These are phyloP conservation scores for Leptobrachium ailaonicum DNA, from an alignment of 2,113 vertebrate genomes.

Conservation along the genomic window DNA sequence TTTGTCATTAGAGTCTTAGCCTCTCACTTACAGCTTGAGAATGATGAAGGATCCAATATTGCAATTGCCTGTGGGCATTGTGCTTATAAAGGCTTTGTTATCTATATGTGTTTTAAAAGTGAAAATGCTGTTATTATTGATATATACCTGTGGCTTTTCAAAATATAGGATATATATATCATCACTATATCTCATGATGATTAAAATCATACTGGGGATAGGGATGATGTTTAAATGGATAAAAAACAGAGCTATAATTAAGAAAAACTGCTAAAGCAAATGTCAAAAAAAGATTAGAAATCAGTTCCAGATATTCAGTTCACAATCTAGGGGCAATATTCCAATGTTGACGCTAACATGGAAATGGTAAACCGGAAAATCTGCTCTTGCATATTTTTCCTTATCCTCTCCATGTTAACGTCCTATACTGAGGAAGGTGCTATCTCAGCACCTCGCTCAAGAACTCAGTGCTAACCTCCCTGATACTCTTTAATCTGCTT, in stretches of 20 bases:
- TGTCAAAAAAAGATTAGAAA: background rate
- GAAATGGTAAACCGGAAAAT: too few species aligned
- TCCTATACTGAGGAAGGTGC: too few species aligned
- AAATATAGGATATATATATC: background rate
- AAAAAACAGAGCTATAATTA: background rate
- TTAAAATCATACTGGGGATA: background rate
- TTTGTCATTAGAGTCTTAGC: slow-evolving; percentile 34
- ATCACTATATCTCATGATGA: background rate
- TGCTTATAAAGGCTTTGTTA: slow-evolving; percentile 14
- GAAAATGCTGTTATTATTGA: slow-evolving; percentile 19
- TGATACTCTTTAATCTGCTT: too few species aligned
- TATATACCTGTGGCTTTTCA: slow-evolving; percentile 12
- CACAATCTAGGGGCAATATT: background rate
- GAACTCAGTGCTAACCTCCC: too few species aligned
- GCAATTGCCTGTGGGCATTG: slow-evolving; percentile 23
- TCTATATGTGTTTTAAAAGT: slow-evolving; percentile 34
- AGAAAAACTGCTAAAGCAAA: background rate
- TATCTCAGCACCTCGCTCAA: too few species aligned
- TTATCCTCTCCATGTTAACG: too few species aligned
- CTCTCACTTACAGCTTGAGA: background rate
- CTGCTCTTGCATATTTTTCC: too few species aligned
- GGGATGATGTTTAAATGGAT: background rate
- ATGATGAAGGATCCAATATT: slow-evolving; percentile 40
- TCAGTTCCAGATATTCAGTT: background rate
- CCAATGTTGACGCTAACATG: too few species aligned